These are phyloP conservation scores for Montipora foliosa DNA, from an alignment of 64 coral and sea anemone genomes.

Conservation along the genomic window DNA sequence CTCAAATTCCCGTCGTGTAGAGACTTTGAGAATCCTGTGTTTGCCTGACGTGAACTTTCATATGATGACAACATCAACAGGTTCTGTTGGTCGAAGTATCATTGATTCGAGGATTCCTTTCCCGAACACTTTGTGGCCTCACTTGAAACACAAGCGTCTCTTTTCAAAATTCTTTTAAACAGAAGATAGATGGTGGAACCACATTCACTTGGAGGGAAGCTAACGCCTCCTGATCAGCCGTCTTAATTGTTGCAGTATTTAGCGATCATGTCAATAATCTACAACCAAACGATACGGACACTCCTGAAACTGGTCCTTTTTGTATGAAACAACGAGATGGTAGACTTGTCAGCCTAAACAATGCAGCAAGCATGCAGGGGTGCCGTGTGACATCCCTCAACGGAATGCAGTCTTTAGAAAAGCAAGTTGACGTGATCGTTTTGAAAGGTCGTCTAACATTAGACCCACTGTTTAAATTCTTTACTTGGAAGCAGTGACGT, in stretches of 20 bases:
- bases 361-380: not conserved
- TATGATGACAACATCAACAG: not conserved
- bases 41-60: conserved; percentile 48
- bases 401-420: conserved; percentile 6
- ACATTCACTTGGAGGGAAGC: not conserved
- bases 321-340: conserved; percentile 45
- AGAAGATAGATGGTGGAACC: not conserved
- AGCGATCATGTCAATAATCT: not conserved
- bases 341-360: not conserved
- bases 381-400: not conserved
- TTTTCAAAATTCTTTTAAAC: not conserved
- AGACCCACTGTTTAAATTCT: conserved; percentile 1
- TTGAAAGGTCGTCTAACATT: not conserved
- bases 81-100: not conserved
- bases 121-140: conserved; percentile 29
- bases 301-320: conserved; percentile 14
- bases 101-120: not conserved
- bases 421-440: not conserved
- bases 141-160: not conserved
- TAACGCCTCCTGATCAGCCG: not conserved
- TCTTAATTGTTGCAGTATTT: conserved; percentile 17
- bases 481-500: conserved; percentile 27
- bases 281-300: not conserved
- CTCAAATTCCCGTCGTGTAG: not conserved
- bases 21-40: not conserved